Evolutionary conservation across 2,888 invertebrate genomes (phyloP).

Genomic region (Dryobotodes eremita): DNA sequence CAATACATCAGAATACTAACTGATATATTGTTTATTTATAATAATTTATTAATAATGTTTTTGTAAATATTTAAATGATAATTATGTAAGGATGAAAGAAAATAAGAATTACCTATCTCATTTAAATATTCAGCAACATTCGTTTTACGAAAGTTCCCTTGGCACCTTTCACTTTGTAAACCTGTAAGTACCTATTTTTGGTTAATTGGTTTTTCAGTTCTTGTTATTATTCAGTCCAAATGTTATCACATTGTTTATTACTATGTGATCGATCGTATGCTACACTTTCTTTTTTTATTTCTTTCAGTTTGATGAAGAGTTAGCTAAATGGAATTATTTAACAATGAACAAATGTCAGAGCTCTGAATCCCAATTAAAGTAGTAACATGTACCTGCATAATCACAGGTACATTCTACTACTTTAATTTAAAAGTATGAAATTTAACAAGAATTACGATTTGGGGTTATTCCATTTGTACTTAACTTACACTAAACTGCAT

Average conservation of each 20-base stretch:
- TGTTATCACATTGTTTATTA: too few species aligned
- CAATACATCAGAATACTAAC: conserved; percentile 4
- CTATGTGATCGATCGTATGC: neutral
- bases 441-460: neutral
- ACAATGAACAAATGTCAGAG: conserved; percentile 16
- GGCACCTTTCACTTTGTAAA: neutral
- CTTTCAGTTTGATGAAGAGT: conserved; percentile 8
- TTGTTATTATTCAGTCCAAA: conserved; percentile 12
- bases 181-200: conserved; percentile 9
- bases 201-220: conserved; percentile 12
- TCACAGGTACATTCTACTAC: neutral
- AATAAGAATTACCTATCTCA: neutral
- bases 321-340: conserved; percentile 16
- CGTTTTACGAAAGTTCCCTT: conserved; percentile 32
- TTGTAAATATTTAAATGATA: conserved; percentile 3
- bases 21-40: conserved; percentile 1
- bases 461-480: too few species aligned
- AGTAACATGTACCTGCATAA: neutral
- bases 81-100: neutral
- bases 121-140: conserved; percentile 1
- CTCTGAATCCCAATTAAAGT: neutral
- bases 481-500: too few species aligned
- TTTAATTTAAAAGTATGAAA: neutral
- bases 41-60: neutral
- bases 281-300: neutral